Evolutionary conservation across 2,888 invertebrate species (phyloP).

Genomic region (Hoplodrina ambigua): DNA sequence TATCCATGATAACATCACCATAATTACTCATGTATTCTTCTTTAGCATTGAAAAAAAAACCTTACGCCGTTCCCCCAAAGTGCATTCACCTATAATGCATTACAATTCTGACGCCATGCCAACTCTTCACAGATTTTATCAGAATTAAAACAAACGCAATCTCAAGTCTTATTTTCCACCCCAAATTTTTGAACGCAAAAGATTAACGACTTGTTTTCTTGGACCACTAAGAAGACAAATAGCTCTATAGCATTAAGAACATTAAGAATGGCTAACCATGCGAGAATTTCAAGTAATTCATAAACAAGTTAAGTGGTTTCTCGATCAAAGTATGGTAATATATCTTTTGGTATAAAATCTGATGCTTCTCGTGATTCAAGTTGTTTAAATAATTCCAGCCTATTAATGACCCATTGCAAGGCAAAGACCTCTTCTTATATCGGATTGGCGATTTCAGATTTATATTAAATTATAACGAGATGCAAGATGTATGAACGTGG

Average conservation of each 20-base stretch:
- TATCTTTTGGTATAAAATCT: constrained; percentile 6
- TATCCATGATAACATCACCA: neutral
- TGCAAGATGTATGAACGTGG: too few species aligned
- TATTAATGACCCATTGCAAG: too few species aligned
- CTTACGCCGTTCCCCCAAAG: constrained; percentile 2
- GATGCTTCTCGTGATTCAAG: neutral
- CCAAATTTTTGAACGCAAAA: constrained; percentile 53
- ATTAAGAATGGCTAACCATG: constrained; percentile 41
- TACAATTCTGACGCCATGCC: constrained; percentile 53
- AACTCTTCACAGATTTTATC: constrained; percentile 53
- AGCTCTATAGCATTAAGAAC: constrained; percentile 48
- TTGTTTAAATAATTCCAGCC: neutral
- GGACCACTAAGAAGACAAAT: constrained; percentile 55
- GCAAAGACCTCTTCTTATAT: too few species aligned
- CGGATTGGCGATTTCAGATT: too few species aligned
- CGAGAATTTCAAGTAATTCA: constrained; percentile 38
- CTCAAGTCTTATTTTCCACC: constrained; percentile 55
- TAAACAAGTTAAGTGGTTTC: constrained; percentile 35
- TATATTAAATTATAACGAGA: too few species aligned
- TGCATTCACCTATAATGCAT: constrained; percentile 40
- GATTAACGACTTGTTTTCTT: constrained; percentile 64
- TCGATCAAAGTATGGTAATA: constrained; percentile 14
- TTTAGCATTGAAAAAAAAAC: neutral
- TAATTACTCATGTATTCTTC: neutral
- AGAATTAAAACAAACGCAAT: constrained; percentile 54